phyloP scores from a whole-genome alignment of 2,113 vertebrate genomes.

The Phrynosoma platyrhinos region DNA sequence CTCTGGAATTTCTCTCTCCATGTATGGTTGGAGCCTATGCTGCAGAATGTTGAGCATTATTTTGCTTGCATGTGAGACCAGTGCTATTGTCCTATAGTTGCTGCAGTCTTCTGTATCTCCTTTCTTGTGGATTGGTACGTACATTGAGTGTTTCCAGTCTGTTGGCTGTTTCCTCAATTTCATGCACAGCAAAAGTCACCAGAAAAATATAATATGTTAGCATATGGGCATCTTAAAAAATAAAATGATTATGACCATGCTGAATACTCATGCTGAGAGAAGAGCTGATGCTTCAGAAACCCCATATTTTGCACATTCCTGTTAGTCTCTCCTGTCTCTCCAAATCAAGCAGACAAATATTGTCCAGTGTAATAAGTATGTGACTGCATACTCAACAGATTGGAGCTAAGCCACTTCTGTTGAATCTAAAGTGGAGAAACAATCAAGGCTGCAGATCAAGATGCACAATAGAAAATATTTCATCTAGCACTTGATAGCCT shows the following conservation, averaged over 20 bases:
- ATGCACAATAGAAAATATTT: not conserved
- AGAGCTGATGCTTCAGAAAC: not conserved
- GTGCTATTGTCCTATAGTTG: too few relatives aligned
- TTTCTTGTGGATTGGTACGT: too few relatives aligned
- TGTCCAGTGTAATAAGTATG: not conserved
- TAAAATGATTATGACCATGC: not conserved
- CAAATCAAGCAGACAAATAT: conserved; percentile 30
- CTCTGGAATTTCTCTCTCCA: too few relatives aligned
- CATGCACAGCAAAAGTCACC: not conserved
- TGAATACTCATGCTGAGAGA: conserved; percentile 27
- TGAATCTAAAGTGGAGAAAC: conserved; percentile 8
- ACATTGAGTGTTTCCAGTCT: too few relatives aligned
- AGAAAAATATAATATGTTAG: not conserved
- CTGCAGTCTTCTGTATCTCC: too few relatives aligned
- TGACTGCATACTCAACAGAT: conserved; percentile 17
- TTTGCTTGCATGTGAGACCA: too few relatives aligned
- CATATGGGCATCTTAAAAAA: not conserved
- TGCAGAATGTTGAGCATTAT: too few relatives aligned
- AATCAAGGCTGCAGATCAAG: not conserved
- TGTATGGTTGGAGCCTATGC: too few relatives aligned
- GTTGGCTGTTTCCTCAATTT: not conserved
- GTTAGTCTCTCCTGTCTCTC: conserved; percentile 5
- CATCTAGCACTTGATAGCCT: accelerated
- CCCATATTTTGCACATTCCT: not conserved
- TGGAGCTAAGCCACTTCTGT: not conserved